Conservation (phyloP, 2,113 vertebrate species). For the Nesogale talazaci region DNA sequence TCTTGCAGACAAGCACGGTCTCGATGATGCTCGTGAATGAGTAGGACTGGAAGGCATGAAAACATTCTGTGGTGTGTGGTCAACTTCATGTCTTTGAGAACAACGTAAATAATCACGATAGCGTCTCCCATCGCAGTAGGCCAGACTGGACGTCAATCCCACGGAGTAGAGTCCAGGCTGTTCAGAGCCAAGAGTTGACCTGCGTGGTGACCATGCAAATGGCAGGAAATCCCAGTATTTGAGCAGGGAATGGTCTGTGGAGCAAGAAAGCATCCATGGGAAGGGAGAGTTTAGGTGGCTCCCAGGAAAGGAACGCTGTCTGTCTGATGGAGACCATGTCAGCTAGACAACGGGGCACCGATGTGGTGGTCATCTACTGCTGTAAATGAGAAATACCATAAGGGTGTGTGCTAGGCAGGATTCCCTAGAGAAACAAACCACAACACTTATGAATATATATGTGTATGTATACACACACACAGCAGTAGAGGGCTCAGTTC, state of each 20-base stretch:
- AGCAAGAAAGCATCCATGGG: neutral
- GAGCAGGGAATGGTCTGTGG: neutral
- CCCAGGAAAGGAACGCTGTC: neutral
- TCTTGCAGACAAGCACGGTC: neutral
- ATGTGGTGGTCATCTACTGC: neutral
- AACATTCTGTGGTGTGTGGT: neutral
- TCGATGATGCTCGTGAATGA: neutral
- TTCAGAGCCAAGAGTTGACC: neutral
- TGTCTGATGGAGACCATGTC: neutral
- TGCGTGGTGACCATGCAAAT: neutral
- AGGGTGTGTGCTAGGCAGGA: no score
- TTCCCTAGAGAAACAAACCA: no score
- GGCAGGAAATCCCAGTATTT: neutral
- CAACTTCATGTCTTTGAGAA: neutral
- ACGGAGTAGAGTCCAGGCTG: neutral
- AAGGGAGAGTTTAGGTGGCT: neutral
- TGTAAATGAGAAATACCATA: no score
- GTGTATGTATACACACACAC: no score
- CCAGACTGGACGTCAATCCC: neutral
- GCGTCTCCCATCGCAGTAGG: no score
- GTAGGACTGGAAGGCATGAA: neutral
- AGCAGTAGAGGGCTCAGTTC: no score
- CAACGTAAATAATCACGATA: neutral
- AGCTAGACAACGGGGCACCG: neutral
- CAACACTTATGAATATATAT: no score